These are phyloP conservation scores for Nematopogon swammerdamellus DNA, from an alignment of 2,888 invertebrate species.

Conservation along the genomic window DNA sequence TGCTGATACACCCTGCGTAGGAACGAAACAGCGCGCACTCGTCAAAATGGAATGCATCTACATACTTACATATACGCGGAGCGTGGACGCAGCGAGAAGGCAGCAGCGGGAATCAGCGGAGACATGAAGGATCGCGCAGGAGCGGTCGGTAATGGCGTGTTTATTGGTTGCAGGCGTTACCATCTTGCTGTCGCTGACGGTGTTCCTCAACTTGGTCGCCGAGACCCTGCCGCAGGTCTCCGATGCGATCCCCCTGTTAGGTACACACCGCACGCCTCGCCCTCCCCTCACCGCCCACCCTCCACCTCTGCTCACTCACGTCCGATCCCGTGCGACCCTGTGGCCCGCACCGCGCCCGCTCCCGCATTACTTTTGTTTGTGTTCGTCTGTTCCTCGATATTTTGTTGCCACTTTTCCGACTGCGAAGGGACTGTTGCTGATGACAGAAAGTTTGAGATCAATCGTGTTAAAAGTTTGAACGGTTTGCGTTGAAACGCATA, in stretches of 20 bases:
- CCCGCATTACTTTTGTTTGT: slow-evolving; percentile 1
- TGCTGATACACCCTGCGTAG: no score
- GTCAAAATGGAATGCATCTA: no score
- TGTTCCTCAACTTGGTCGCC: slow-evolving; percentile 99
- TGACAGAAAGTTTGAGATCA: no score
- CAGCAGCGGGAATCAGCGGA: no score
- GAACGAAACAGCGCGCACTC: no score
- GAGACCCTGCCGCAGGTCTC: slow-evolving; percentile 99
- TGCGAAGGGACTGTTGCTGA: slow-evolving; percentile 1
- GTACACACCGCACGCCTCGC: slow-evolving; percentile 61
- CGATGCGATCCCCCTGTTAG: slow-evolving; percentile 99
- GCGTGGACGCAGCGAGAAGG: no score
- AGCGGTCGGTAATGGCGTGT: slow-evolving; percentile 53
- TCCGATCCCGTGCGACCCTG: slow-evolving; percentile 1
- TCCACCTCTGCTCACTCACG: slow-evolving; percentile 15
- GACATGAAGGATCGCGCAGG: no score
- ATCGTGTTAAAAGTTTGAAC: no score
- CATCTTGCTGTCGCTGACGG: slow-evolving; percentile 98
- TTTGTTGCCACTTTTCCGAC: slow-evolving; percentile 23
- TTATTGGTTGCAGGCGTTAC: slow-evolving; percentile 91
- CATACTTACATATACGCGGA: no score
- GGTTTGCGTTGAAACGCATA: no score
- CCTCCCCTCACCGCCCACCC: slow-evolving; percentile 21
- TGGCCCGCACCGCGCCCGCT: slow-evolving; percentile 1
- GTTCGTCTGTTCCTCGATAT: slow-evolving; percentile 12